A percentile compares a stretch with the other conserved stretches of the same genome.
These are phyloP conservation scores for Podabrus alpinus DNA, from an alignment of 2,888 invertebrate species.

Conservation along the genomic window DNA sequence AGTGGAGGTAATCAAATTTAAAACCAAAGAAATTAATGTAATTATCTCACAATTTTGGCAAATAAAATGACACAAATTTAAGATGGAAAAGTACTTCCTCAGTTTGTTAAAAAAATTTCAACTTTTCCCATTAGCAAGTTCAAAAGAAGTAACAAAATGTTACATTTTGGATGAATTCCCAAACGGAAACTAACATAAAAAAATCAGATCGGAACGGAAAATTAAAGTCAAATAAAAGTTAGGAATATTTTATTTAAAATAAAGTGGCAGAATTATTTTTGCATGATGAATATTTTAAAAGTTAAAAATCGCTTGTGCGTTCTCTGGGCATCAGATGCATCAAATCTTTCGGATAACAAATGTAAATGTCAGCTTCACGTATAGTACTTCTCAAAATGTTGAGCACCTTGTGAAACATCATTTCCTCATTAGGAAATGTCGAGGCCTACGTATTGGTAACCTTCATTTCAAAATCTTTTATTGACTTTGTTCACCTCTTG, in stretches of 20 bases:
- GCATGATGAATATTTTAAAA: neutral
- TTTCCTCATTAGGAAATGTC: slow-evolving; percentile 39
- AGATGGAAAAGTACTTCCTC: too few species aligned
- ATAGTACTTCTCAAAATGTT: slow-evolving; percentile 46
- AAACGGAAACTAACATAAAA: too few species aligned
- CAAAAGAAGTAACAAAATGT: too few species aligned
- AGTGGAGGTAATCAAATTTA: too few species aligned
- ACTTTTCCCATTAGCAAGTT: too few species aligned
- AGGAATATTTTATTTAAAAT: neutral
- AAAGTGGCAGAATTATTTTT: neutral
- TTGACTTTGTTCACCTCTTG: slow-evolving; percentile 32
- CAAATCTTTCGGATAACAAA: slow-evolving; percentile 40
- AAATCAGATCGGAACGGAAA: neutral
- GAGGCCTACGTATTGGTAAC: slow-evolving; percentile 37
- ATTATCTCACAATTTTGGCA: too few species aligned
- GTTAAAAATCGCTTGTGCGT: neutral
- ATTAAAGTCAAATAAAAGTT: neutral
- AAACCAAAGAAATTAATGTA: too few species aligned
- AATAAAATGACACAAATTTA: too few species aligned
- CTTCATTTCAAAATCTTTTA: slow-evolving; percentile 21
- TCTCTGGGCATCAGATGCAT: slow-evolving; percentile 13
- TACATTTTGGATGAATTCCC: too few species aligned
- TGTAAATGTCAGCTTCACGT: slow-evolving; percentile 41
- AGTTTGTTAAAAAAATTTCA: too few species aligned
- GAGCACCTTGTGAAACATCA: slow-evolving; percentile 45